Evolutionary conservation across 35 echinoderm and acorn worm genomes (phyloP).

Genomic region (Ophiothrix spiculata): DNA sequence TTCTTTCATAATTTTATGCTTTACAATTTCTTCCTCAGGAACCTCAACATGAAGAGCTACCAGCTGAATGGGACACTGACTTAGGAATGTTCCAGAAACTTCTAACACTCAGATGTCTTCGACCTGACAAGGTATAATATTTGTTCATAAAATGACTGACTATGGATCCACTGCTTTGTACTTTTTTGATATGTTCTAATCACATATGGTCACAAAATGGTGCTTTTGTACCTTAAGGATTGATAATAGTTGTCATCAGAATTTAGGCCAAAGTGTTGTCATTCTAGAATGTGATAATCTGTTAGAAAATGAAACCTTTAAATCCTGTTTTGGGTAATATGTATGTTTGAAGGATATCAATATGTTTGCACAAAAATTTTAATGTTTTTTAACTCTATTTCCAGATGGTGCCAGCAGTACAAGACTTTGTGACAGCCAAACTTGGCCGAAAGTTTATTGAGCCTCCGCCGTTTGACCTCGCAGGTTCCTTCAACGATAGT

Average conservation of each 20-base stretch:
- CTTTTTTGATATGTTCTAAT: no score
- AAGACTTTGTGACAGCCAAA: constrained; percentile 94
- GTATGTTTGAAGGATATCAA: no score
- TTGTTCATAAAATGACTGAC: no score
- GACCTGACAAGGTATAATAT: constrained; percentile 84
- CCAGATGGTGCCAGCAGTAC: constrained; percentile 77
- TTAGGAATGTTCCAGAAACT: constrained; percentile 96
- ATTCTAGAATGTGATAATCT: no score
- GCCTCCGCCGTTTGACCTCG: constrained; percentile 96
- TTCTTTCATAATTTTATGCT: neutral
- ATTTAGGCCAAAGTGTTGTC: no score
- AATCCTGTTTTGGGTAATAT: no score
- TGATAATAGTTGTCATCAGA: no score
- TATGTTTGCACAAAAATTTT: neutral
- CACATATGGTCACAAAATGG: no score
- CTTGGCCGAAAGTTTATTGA: constrained; percentile 89
- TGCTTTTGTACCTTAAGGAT: no score
- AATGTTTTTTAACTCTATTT: constrained; percentile 3
- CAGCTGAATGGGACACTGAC: constrained; percentile 78
- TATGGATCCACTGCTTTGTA: no score
- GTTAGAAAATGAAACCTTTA: no score
- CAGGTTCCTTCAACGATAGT: constrained; percentile 94
- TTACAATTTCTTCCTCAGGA: constrained; percentile 37
- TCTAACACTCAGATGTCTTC: constrained; percentile 80
- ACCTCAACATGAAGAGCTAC: constrained; percentile 76